These are phyloP conservation scores for Temnothorax longispinosus DNA, from an alignment of 1,140 invertebrate genomes.

Conservation along the genomic window DNA sequence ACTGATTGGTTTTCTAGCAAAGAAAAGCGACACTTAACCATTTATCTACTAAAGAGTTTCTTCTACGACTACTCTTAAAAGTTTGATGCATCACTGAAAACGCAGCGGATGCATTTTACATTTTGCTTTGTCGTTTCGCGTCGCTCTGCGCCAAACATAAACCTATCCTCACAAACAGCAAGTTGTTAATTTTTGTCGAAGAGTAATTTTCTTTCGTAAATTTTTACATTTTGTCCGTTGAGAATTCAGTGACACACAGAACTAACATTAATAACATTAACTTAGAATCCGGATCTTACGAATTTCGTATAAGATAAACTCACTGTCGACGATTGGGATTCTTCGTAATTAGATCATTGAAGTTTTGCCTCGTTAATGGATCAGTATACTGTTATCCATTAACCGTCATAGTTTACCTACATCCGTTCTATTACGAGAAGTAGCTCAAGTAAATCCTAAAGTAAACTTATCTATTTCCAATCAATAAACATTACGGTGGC, in stretches of 20 bases:
- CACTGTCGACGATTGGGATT: background rate
- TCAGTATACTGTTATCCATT: conserved; percentile 28
- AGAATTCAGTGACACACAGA: background rate
- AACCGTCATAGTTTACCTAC: background rate
- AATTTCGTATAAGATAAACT: conserved; percentile 6
- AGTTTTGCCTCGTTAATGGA: background rate
- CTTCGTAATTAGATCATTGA: background rate
- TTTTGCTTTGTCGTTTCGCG: background rate
- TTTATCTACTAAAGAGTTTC: conserved; percentile 16
- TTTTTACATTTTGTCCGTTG: background rate
- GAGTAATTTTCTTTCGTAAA: background rate
- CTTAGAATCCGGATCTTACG: background rate
- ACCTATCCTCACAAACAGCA: too few species aligned
- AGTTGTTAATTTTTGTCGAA: background rate
- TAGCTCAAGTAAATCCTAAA: conserved; percentile 20
- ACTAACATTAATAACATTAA: background rate
- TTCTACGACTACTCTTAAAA: background rate
- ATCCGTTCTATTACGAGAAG: background rate
- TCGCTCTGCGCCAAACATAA: background rate
- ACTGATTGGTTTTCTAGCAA: background rate
- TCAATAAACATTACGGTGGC: conserved; percentile 4
- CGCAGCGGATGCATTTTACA: background rate
- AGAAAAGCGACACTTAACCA: conserved; percentile 11
- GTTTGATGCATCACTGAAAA: conserved; percentile 2
- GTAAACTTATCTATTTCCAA: background rate